phyloP scores from a whole-genome alignment of 2,797 vertebrate genomes.

The Nasua narica region DNA sequence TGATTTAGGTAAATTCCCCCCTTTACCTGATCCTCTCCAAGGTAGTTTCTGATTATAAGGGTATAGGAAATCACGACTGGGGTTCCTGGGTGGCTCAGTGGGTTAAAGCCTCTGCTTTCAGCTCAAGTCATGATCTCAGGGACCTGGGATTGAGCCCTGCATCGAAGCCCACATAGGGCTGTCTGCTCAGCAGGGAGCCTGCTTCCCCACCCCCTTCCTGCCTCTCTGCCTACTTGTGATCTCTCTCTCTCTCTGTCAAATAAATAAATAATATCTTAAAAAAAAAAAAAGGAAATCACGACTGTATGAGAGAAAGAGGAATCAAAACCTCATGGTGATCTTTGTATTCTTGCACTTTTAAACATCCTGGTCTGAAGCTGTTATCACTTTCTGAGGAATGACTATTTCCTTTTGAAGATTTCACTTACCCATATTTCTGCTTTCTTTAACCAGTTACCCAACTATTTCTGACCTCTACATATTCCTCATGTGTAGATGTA shows the following conservation, averaged over 20 bases:
- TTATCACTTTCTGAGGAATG: background rate
- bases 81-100: too few species aligned
- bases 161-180: too few species aligned
- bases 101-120: too few species aligned
- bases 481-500: background rate
- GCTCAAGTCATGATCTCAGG: too few species aligned
- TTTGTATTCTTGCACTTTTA: background rate
- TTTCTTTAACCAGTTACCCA: background rate
- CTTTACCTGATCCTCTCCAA: background rate
- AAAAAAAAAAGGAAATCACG: background rate
- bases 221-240: too few species aligned
- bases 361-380: background rate
- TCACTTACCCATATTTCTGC: background rate
- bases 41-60: background rate
- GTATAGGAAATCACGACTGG: background rate
- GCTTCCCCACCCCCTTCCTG: too few species aligned
- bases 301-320: background rate
- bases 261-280: too few species aligned
- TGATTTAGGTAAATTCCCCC: background rate
- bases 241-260: too few species aligned
- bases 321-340: background rate
- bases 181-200: too few species aligned
- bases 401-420: background rate
- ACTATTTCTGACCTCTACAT: background rate
- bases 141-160: too few species aligned